Percentiles rank a stretch among this genome's conserved stretches.
Conservation (phyloP, 1,140 invertebrate species). For the Drosophila persimilis region DNA sequence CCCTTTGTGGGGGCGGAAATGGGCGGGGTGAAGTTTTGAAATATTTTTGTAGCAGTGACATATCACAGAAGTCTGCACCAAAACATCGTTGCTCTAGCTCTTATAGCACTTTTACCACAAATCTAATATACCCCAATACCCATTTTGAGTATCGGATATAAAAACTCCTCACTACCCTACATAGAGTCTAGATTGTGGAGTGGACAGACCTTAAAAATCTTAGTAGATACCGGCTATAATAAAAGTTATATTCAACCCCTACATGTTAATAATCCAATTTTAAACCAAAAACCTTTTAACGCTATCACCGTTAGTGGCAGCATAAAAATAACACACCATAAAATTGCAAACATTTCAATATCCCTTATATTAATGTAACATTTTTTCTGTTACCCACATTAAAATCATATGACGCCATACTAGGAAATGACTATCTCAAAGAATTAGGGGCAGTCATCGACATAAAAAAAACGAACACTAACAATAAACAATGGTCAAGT, state of each 20-base stretch:
- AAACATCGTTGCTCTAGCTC: too few relatives aligned
- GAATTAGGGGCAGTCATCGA: slow-evolving; percentile 32
- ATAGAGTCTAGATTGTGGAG: slow-evolving; percentile 33
- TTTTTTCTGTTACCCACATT: slow-evolving; percentile 34
- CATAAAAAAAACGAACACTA: neutral
- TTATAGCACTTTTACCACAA: too few relatives aligned
- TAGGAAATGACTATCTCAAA: slow-evolving; percentile 41
- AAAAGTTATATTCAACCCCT: slow-evolving; percentile 46
- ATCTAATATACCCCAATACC: too few relatives aligned
- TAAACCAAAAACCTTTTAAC: slow-evolving; percentile 24
- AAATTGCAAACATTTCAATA: slow-evolving; percentile 35
- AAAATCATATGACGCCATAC: slow-evolving; percentile 35
- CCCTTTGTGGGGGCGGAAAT: too few relatives aligned
- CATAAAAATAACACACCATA: slow-evolving; percentile 26
- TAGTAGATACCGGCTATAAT: slow-evolving; percentile 39
- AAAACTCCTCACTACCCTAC: slow-evolving; percentile 48
- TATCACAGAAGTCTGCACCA: too few relatives aligned
- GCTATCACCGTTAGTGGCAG: slow-evolving; percentile 39
- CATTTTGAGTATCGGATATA: neutral
- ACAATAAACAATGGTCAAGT: neutral
- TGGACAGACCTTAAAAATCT: slow-evolving; percentile 26
- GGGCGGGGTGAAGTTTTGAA: too few relatives aligned
- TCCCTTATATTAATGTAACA: slow-evolving; percentile 1
- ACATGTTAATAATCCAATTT: slow-evolving; percentile 16
- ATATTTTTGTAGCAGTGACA: too few relatives aligned